These are phyloP conservation scores for Numenius arquata DNA, from an alignment of 2,113 vertebrate genomes.

Conservation along the genomic window DNA sequence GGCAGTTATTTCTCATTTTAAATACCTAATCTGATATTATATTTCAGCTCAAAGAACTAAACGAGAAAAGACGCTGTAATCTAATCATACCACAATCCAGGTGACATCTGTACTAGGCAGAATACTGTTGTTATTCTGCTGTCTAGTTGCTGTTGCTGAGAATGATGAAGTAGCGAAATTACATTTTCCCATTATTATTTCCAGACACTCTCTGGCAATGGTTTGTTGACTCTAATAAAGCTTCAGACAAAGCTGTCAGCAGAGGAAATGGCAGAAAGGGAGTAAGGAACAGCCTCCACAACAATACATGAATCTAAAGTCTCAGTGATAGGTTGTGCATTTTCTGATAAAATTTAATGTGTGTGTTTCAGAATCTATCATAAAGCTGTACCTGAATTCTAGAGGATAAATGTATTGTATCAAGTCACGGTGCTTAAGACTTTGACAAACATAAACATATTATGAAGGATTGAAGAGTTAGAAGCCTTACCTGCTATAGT, in stretches of 20 bases:
- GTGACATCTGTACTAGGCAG: conserved; percentile 76
- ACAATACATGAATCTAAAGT: conserved; percentile 61
- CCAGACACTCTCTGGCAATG: conserved; percentile 79
- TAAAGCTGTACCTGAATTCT: conserved; percentile 51
- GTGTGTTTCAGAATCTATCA: conserved; percentile 57
- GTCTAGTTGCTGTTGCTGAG: conserved; percentile 74
- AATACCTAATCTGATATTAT: conserved; percentile 58
- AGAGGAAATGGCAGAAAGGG: conserved; percentile 74
- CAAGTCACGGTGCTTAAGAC: conserved; percentile 26
- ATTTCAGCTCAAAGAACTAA: conserved; percentile 64
- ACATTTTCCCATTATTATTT: conserved; percentile 84
- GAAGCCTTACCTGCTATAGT: conserved; percentile 90
- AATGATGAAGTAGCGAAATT: conserved; percentile 80
- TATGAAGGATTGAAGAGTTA: conserved; percentile 48
- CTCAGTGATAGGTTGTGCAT: conserved; percentile 43
- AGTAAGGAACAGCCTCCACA: conserved; percentile 66
- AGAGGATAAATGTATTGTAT: conserved; percentile 56
- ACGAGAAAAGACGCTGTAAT: conserved; percentile 67
- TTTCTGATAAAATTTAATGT: conserved; percentile 66
- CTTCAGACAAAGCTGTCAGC: conserved; percentile 83
- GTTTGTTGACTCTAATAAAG: conserved; percentile 84
- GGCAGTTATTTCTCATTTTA: conserved; percentile 61
- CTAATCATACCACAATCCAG: conserved; percentile 72
- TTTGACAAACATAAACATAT: conserved; percentile 67
- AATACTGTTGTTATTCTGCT: conserved; percentile 74